Base-by-base conservation (phyloP, 1,140 invertebrate genomes). In the Papilio helenus region DNA sequence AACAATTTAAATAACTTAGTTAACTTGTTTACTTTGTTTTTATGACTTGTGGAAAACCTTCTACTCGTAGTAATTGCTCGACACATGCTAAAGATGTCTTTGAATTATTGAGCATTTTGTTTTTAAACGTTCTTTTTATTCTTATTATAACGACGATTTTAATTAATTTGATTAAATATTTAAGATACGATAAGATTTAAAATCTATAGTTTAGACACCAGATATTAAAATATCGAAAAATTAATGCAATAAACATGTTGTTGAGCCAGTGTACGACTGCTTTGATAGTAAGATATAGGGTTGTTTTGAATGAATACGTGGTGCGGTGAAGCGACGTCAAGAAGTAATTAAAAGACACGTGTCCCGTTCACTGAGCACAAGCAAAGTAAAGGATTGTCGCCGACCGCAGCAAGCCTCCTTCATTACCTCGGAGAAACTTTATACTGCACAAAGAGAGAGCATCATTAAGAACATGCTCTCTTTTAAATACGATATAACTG, bases 291-390 rank as follows among this genome's bases (percentile, higher is more conserved):
- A 9, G 9, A 74, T 74, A 20, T 51, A 51, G 46, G 0, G 20
- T 26, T 3, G 14, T 46, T 49, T 20, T 74, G 72, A 51, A 51
- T 74, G 72, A 51, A 51, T 74, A 29, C n/a, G 23, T 18, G 18
- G 42, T 55, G 72, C 23, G 46, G 72, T 20, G 23, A 12, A 29
- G 46, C 72, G 72, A 51, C 46, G 46, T 51, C 42, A 46, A 74
- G 72, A 74, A 74, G 72, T 74, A 74, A 74, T 74, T 74, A 74
- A 20, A 44, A 29, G 42, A 51, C 49, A 74, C 46, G 44, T 74
- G 46, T 74, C 72, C 46, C 23, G 61, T 68, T 68, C 23, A 68
- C 23, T 51, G 46, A 74, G 72, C 42, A 18, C 26, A 44, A 51
- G 44, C 14, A 51, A 51, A 2, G 44, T 74, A 23, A 23, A 51